Percentiles rank a stretch among this genome's conserved stretches.
phyloP scores from a whole-genome alignment of 1,140 invertebrate species.

The Aphelenchoides besseyi region DNA sequence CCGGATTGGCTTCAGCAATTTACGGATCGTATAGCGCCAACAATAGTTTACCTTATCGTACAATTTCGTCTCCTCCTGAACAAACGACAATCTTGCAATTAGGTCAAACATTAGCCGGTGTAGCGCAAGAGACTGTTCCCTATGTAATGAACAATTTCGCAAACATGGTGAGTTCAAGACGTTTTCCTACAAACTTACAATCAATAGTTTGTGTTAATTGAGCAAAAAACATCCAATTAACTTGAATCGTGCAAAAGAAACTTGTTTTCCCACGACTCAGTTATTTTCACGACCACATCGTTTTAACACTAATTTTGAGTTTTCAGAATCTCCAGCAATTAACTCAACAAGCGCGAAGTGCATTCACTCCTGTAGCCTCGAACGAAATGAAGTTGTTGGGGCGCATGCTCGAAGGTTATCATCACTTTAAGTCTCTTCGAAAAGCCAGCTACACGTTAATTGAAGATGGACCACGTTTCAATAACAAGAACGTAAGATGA shows the following conservation, averaged over 20 bases:
- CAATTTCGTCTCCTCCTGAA: background rate
- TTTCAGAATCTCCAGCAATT: constrained; percentile 20
- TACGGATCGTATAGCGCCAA: background rate
- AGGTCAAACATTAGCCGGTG: constrained; percentile 8
- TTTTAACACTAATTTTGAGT: constrained; percentile 17
- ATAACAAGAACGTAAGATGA: constrained; percentile 18
- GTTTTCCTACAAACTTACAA: too few species aligned
- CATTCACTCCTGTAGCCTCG: background rate
- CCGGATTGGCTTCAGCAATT: constrained; percentile 3
- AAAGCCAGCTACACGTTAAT: constrained; percentile 53
- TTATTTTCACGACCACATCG: too few species aligned
- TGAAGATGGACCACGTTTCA: constrained; percentile 31
- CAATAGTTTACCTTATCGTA: background rate
- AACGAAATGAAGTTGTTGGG: constrained; percentile 32
- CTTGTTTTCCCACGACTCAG: too few species aligned
- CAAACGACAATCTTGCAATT: constrained; percentile 28
- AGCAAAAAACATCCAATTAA: background rate
- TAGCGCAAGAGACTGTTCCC: constrained; percentile 20
- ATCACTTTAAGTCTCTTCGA: constrained; percentile 41
- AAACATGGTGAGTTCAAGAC: constrained; percentile 39
- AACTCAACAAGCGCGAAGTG: background rate
- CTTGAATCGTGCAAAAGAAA: too few species aligned
- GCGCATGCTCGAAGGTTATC: constrained; percentile 43
- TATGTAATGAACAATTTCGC: constrained; percentile 46
- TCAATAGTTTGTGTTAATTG: constrained; percentile 22